A percentile compares a stretch with the other conserved stretches of the same genome.
Evolutionary conservation across 1,140 invertebrate genomes (phyloP).

Genomic region (Brachionus asplanchnoidis): DNA sequence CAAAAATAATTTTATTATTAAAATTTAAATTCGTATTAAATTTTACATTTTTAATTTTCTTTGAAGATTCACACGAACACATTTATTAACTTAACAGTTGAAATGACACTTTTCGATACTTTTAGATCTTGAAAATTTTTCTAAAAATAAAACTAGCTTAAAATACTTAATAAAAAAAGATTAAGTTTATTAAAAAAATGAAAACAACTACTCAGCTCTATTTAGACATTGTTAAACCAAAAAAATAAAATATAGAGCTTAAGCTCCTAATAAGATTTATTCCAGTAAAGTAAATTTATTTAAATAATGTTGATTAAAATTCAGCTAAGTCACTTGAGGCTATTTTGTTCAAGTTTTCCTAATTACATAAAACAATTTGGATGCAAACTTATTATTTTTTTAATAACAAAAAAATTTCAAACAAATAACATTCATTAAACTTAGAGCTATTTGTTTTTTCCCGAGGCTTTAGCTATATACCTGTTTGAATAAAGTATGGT

Average conservation of each 20-base stretch:
- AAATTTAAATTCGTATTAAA: too few species aligned
- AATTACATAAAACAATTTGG: not conserved
- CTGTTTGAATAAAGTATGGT: not conserved
- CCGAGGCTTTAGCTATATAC: not conserved
- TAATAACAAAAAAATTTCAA: not conserved
- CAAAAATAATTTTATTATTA: not conserved
- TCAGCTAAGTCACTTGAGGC: not conserved
- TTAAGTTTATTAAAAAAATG: not conserved
- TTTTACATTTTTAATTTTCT: too few species aligned
- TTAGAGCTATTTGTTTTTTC: not conserved
- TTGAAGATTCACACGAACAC: not conserved
- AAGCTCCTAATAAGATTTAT: not conserved
- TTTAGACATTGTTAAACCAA: not conserved
- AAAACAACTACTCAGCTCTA: not conserved
- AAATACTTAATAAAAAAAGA: not conserved
- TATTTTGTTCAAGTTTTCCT: not conserved
- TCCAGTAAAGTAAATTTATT: not conserved
- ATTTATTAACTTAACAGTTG: not conserved
- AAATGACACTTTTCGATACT: not conserved
- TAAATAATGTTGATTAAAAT: not conserved
- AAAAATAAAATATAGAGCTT: not conserved
- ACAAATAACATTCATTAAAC: not conserved
- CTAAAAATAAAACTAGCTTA: not conserved
- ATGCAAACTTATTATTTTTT: not conserved
- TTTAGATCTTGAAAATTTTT: not conserved